Evolutionary conservation across 2,888 invertebrate genomes (phyloP), one percentile per base, ranked within the genome.

Genomic region (Tachystola acroxantha): DNA sequence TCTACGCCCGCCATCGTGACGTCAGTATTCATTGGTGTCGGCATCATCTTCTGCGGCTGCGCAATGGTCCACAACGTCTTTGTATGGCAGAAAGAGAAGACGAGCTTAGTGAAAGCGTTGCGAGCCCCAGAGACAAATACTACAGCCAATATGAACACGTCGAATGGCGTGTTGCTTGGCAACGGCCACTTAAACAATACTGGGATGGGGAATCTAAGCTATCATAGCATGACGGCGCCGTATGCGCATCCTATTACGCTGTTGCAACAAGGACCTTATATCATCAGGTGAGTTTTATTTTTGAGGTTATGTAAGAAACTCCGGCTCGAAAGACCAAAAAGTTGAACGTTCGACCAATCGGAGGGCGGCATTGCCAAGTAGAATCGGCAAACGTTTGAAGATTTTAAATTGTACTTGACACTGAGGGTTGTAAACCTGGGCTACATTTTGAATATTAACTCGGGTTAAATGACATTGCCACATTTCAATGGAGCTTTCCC

Each of bases 51-150:
- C 81, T 96, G 96, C 69, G 95, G 96, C 50, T 94, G 95, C 59
- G 96, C 96, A 12, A 95, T 97, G 92, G 95, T 97, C 10, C 97
- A 97, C 85, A 97, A 96, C 78, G 95, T 96, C 9, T 96, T 96
- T 76, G 93, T 96, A 32, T 97, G 97, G 97, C 96, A 96, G 78
- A 93, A 92, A 70, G 95, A 95, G 73, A 95, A 95, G 80, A 95
- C 95, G 1, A 94, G 93, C 53, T 91, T 94, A 35, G 94, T 94
- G 19, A 92, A 91, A 58, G 92, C 92, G 6, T 66, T 89, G 24
- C 52, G 86, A 22, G 54, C 66, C 26, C 79, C 74, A 42, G 82
- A 79, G 5, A 24, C 71, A 37, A 82, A 63, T 53, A 57, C 54
- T 32, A 75, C 58, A 52, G 62, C 0, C 52, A n/a, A 2, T 4